Evolutionary conservation across 2,113 vertebrate genomes (phyloP), one percentile per base, ranked within the genome.

Genomic region (Sula dactylatra): DNA sequence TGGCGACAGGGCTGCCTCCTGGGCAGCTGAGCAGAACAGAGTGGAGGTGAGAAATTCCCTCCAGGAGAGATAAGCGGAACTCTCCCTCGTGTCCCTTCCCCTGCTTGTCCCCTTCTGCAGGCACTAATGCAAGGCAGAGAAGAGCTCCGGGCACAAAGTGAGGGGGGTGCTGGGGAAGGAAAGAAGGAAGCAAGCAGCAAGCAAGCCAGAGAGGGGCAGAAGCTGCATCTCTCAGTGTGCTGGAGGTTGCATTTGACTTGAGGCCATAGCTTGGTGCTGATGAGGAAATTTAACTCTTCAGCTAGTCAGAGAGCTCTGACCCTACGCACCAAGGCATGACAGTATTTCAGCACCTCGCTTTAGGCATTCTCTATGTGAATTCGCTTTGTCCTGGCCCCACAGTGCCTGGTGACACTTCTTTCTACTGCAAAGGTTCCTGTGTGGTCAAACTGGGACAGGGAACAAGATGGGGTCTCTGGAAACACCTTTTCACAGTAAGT

Each of bases 1-100:
- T 93, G 81, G 79, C 1, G 14, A 94, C 86, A 87, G 84, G 38
- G 38, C 79, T 93, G 90, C 74, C 71, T 79, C 82, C 78, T 7
- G 16, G 44, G 91, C 73, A 93, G 58, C 67, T 93, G 69, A 83
- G 82, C 88, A 93, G 90, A 95, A 52, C 1, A 6, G 76, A 88
- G 61, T 6, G 9, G 74, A 95, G 91, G 82, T 97, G 94, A 95
- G 86, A 96, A 96, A 97, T 91, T 91, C 94, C 55, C 62, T 76
- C 34, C 1, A 16, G 62, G 42, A 90, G 45, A 93, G 94, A 95
- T 94, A 95, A 94, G 74, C 54, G 47, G 42, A 78, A 58, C 11
- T 82, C 36, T 94, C 54, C 34, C 34, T 61, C 2, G 0, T 61
- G 56, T 69, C 31, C 40, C 44, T 79, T 84, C 34, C 26, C 34